Conservation (phyloP, 1,140 invertebrate species). For the Lethrus apterus region DNA sequence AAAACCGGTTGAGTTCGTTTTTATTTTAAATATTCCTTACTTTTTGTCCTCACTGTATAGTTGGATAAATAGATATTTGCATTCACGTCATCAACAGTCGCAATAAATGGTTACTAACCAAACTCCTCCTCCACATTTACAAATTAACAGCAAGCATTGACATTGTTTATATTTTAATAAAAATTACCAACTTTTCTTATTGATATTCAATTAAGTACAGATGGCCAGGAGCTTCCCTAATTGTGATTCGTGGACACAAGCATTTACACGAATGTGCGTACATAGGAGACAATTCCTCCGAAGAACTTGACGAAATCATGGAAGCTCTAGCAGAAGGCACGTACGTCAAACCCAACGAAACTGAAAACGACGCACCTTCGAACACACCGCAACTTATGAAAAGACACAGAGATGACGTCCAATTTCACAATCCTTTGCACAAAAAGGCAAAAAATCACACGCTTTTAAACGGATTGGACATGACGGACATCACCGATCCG, state of each 20-base stretch:
- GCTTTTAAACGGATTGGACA: conserved; percentile 24
- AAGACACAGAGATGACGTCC: conserved; percentile 40
- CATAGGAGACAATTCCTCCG: conserved; percentile 69
- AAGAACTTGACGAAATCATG: conserved; percentile 58
- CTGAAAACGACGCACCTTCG: conserved; percentile 28
- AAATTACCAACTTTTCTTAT: conserved; percentile 1
- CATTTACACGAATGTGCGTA: conserved; percentile 72
- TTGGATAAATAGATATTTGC: no score
- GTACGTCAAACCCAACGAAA: conserved; percentile 20
- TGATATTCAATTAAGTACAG: conserved; percentile 40
- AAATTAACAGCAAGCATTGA: no score
- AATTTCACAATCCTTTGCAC: conserved; percentile 23
- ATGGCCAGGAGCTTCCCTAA: conserved; percentile 65
- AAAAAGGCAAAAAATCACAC: conserved; percentile 29
- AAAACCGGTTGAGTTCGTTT: no score
- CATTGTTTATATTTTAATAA: background rate
- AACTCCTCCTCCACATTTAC: no score
- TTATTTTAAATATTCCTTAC: no score
- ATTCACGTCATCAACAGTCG: no score
- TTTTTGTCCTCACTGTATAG: no score
- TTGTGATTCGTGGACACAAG: conserved; percentile 67
- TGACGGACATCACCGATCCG: conserved; percentile 41
- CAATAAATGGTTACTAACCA: no score
- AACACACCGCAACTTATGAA: conserved; percentile 46
- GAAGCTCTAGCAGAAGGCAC: conserved; percentile 41